phyloP scores from a whole-genome alignment of 2,888 invertebrate species.

The Synergus gifuensis region DNA sequence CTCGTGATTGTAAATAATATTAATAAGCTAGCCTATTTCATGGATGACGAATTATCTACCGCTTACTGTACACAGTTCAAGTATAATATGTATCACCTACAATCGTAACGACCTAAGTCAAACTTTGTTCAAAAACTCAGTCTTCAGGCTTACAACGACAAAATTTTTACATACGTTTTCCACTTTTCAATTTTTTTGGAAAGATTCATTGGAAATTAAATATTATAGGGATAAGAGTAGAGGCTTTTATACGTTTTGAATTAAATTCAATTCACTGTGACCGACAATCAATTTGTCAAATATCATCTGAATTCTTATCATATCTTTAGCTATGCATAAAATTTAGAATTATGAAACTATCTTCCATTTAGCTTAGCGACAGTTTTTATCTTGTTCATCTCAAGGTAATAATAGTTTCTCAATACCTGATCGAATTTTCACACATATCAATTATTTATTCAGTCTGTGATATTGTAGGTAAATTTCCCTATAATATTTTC shows the following conservation, averaged over 20 bases:
- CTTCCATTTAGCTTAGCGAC: neutral
- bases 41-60: conserved; percentile 24
- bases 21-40: conserved; percentile 43
- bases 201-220: neutral
- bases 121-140: neutral
- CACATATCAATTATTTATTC: conserved; percentile 30
- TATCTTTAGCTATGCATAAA: neutral
- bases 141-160: conserved; percentile 11
- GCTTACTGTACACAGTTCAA: conserved; percentile 18
- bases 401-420: neutral
- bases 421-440: conserved; percentile 17
- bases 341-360: neutral
- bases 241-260: conserved; percentile 19
- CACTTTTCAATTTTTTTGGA: neutral
- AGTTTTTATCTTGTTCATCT: neutral
- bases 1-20: conserved; percentile 42
- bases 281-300: conserved; percentile 38
- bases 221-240: conserved; percentile 25
- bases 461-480: conserved; percentile 30
- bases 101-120: conserved; percentile 21
- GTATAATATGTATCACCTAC: conserved; percentile 23
- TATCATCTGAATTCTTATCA: conserved; percentile 3
- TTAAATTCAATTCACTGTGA: conserved; percentile 25
- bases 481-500: conserved; percentile 32
- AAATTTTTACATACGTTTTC: conserved; percentile 11